A percentile compares a stretch with the other conserved stretches of the same genome.
These are phyloP conservation scores for Aradophagus sp. DNA, from an alignment of 1,140 invertebrate genomes.

Conservation along the genomic window DNA sequence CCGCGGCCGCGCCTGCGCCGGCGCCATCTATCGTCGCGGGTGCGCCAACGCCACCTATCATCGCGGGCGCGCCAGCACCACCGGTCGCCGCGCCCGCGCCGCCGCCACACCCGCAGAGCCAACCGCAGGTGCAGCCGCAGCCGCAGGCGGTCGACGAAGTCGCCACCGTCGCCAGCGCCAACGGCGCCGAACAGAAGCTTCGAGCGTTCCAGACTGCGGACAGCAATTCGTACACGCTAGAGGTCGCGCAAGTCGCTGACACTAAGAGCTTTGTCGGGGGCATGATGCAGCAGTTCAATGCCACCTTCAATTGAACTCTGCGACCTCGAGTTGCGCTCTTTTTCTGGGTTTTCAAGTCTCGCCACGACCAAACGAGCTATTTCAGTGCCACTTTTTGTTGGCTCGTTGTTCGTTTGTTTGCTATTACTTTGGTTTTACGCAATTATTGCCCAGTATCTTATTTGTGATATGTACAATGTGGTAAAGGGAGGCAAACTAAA, in stretches of 20 bases:
- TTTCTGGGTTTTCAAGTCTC: too few species aligned
- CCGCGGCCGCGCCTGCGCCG: slow-evolving; percentile 19
- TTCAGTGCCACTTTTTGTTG: slow-evolving; percentile 31
- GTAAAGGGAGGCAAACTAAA: neutral
- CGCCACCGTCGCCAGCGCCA: slow-evolving; percentile 46
- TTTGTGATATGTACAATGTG: slow-evolving; percentile 64
- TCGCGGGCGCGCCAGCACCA: slow-evolving; percentile 19
- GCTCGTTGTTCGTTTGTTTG: slow-evolving; percentile 4
- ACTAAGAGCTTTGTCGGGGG: slow-evolving; percentile 67
- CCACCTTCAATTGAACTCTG: slow-evolving; percentile 70
- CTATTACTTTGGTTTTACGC: slow-evolving; percentile 31
- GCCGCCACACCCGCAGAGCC: slow-evolving; percentile 5
- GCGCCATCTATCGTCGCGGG: slow-evolving; percentile 12
- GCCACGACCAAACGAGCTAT: slow-evolving; percentile 5
- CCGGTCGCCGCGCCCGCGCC: slow-evolving; percentile 17
- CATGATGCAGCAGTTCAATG: slow-evolving; percentile 70
- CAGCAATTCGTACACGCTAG: slow-evolving; percentile 61
- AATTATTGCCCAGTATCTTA: slow-evolving; percentile 67
- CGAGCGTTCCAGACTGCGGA: slow-evolving; percentile 50
- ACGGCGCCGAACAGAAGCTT: slow-evolving; percentile 49
- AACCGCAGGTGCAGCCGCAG: slow-evolving; percentile 36
- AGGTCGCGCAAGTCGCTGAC: slow-evolving; percentile 64
- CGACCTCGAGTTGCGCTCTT: neutral
- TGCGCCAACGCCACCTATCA: slow-evolving; percentile 9
- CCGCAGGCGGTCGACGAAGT: too few species aligned